Evolutionary conservation across 2,113 vertebrate genomes (phyloP).

Genomic region (Halcyon malimbica): DNA sequence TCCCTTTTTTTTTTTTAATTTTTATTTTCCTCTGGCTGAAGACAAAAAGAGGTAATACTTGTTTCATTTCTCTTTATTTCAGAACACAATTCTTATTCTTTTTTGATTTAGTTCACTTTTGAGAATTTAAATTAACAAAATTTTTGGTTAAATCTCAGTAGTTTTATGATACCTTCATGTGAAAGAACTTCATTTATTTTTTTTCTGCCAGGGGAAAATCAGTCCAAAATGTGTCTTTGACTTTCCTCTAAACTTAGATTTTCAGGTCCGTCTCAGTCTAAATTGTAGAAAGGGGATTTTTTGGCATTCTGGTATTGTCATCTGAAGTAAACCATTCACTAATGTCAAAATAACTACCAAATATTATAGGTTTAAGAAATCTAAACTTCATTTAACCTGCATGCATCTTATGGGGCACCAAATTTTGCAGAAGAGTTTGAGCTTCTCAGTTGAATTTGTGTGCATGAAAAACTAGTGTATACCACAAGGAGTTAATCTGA

Average conservation of each 20-base stretch:
- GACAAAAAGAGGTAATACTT: accelerated
- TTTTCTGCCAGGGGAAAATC: accelerated
- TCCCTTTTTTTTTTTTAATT: background rate
- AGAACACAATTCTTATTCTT: background rate
- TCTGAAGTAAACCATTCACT: background rate
- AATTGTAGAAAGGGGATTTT: background rate
- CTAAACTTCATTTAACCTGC: background rate
- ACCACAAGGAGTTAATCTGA: background rate
- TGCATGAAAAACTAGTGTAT: background rate
- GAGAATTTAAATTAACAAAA: background rate
- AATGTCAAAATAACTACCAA: background rate
- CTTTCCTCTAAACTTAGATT: background rate
- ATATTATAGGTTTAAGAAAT: background rate
- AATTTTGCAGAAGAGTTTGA: background rate
- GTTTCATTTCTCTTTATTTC: background rate
- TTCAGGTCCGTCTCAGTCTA: background rate
- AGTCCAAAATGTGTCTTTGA: background rate
- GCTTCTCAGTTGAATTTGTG: background rate
- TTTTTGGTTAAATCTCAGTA: background rate
- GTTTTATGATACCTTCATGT: background rate
- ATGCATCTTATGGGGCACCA: background rate
- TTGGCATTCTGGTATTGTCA: background rate
- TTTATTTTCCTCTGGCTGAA: background rate
- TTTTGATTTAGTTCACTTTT: background rate
- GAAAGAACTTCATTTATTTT: background rate